Conservation (phyloP, 2,888 invertebrate species). For the Entomobrya proxima region DNA sequence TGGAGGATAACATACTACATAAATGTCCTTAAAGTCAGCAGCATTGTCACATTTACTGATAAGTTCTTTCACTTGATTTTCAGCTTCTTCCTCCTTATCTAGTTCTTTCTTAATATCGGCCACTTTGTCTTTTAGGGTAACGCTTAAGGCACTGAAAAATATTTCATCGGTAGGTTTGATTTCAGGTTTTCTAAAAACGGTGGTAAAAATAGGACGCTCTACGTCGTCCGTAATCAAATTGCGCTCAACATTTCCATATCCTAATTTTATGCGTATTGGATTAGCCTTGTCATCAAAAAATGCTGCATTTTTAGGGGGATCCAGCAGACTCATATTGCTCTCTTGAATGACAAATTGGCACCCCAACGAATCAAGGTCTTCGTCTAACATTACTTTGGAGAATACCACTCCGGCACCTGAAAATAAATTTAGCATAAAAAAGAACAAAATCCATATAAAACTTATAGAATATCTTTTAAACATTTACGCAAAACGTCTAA, state of each 20-base stretch:
- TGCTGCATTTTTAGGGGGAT: neutral
- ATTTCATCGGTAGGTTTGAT: neutral
- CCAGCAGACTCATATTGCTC: conserved; percentile 25
- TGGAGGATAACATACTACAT: conserved; percentile 48
- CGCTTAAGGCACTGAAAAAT: neutral
- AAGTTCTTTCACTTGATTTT: neutral
- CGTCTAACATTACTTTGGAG: conserved; percentile 16
- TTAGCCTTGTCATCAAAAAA: neutral
- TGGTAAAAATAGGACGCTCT: neutral
- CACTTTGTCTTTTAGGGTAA: neutral
- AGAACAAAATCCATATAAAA: neutral
- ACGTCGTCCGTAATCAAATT: neutral
- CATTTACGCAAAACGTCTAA: too few relatives aligned
- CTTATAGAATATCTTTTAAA: too few relatives aligned
- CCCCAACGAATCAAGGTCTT: conserved; percentile 1
- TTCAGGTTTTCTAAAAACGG: neutral
- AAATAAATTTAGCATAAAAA: neutral
- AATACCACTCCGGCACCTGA: conserved; percentile 40
- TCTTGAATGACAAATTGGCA: conserved; percentile 54
- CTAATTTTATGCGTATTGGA: neutral
- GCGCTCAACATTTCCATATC: neutral
- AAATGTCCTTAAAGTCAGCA: neutral
- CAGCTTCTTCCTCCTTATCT: neutral
- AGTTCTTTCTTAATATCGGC: neutral
- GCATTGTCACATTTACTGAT: conserved; percentile 18